phyloP scores from a whole-genome alignment of 2,113 vertebrate species.

The Pimephales promelas region DNA sequence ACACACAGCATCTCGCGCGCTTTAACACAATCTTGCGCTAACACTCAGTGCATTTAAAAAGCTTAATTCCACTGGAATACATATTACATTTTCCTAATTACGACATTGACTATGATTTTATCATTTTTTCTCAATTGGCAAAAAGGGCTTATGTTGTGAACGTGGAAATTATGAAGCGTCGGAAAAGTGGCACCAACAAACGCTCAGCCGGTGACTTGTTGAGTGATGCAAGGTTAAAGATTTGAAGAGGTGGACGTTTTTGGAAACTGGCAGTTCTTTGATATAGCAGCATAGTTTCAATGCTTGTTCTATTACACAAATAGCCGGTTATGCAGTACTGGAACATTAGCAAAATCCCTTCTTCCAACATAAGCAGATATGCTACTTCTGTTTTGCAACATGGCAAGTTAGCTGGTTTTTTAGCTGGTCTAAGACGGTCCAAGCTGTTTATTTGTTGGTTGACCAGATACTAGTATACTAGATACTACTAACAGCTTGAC shows the following conservation, averaged over 20 bases:
- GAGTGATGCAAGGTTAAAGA: background rate
- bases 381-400: background rate
- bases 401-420: background rate
- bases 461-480: background rate
- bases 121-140: constrained; percentile 3
- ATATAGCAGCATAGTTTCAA: background rate
- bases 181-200: constrained; percentile 21
- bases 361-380: background rate
- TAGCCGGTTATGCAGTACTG: background rate
- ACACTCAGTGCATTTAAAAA: background rate
- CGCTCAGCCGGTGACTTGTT: background rate
- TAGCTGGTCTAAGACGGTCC: background rate
- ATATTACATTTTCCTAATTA: constrained; percentile 39
- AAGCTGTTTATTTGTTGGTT: background rate
- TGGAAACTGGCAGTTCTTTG: constrained; percentile 24
- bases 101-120: constrained; percentile 40
- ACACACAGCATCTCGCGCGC: constrained; percentile 20
- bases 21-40: background rate
- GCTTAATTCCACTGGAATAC: background rate
- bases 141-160: background rate
- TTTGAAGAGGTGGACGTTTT: background rate
- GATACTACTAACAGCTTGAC: constrained; percentile 1
- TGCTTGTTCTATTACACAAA: background rate
- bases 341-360: background rate
- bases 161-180: constrained; percentile 51